phyloP scores from a whole-genome alignment of 2,797 vertebrate genomes.

The Karalla daura region DNA sequence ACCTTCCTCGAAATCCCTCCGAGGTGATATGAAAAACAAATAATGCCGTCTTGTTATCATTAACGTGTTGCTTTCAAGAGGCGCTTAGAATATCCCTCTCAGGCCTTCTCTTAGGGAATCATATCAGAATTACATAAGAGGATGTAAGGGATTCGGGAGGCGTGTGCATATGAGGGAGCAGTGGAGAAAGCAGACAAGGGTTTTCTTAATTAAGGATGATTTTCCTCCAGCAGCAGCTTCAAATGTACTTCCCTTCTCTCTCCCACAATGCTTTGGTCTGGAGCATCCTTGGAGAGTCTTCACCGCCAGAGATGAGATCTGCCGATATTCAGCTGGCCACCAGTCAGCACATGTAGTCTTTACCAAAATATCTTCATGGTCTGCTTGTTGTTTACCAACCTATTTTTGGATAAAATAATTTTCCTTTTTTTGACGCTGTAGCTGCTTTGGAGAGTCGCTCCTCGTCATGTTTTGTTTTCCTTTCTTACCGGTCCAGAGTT shows the following conservation, averaged over 20 bases:
- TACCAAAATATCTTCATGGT: conserved; percentile 43
- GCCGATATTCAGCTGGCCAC: conserved; percentile 46
- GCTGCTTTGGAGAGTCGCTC: conserved; percentile 35
- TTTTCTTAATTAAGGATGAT: conserved; percentile 70
- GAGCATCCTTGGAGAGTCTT: conserved; percentile 31
- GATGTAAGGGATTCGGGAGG: conserved; percentile 52
- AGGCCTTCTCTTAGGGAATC: conserved; percentile 58
- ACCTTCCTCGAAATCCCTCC: conserved; percentile 53
- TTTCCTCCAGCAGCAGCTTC: conserved; percentile 51
- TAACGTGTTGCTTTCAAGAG: conserved; percentile 60
- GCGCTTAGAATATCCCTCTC: conserved; percentile 60
- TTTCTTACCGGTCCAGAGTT: conserved; percentile 28
- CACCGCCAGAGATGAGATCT: conserved; percentile 36
- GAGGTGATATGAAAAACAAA: conserved; percentile 66
- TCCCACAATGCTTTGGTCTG: conserved; percentile 34
- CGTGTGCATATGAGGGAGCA: conserved; percentile 46
- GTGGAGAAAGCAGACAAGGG: conserved; percentile 37
- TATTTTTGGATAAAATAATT: conserved; percentile 52
- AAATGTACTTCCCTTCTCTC: conserved; percentile 44
- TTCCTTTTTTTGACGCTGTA: not conserved
- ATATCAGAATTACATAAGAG: conserved; percentile 64
- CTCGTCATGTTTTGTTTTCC: conserved; percentile 40
- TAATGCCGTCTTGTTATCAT: conserved; percentile 57
- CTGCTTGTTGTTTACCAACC: conserved; percentile 42
- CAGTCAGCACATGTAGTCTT: conserved; percentile 38